A percentile compares a stretch with the other conserved stretches of the same genome.
phyloP scores from a whole-genome alignment of 2,113 vertebrate genomes.

The Trinectes maculatus region DNA sequence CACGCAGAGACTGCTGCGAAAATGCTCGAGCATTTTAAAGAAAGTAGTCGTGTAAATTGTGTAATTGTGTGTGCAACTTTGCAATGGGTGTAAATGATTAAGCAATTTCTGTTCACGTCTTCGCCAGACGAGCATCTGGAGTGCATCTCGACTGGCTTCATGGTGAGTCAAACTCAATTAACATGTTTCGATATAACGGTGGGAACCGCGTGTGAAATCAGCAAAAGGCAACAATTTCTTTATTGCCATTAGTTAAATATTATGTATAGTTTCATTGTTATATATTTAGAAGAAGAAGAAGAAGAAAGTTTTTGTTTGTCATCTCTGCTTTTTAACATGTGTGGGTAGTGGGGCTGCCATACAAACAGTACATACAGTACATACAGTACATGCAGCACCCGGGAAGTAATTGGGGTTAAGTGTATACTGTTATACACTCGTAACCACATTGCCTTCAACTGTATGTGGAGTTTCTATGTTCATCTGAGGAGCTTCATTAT shows the following conservation, averaged over 20 bases:
- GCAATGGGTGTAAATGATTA: background rate
- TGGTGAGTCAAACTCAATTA: background rate
- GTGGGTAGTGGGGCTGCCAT: too few relatives aligned
- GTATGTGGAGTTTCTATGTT: conserved; percentile 6
- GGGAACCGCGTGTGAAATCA: background rate
- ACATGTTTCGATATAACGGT: background rate
- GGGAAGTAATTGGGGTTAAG: too few relatives aligned
- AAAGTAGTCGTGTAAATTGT: too few relatives aligned
- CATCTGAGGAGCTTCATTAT: conserved; percentile 14
- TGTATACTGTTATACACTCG: too few relatives aligned
- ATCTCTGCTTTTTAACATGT: too few relatives aligned
- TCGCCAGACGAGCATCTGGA: background rate
- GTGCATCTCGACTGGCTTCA: too few relatives aligned
- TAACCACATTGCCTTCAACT: background rate
- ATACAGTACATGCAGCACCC: too few relatives aligned
- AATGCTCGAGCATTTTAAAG: too few relatives aligned
- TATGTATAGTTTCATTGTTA: too few relatives aligned
- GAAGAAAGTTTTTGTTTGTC: too few relatives aligned
- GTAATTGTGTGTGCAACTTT: background rate
- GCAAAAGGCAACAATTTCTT: background rate
- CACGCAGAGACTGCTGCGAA: background rate
- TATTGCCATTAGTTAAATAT: background rate
- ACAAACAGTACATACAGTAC: too few relatives aligned
- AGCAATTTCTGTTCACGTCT: background rate
- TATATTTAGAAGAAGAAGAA: too few relatives aligned